Evolutionary conservation across 1,140 invertebrate species (phyloP).

Genomic region (Papilio glaucus): DNA sequence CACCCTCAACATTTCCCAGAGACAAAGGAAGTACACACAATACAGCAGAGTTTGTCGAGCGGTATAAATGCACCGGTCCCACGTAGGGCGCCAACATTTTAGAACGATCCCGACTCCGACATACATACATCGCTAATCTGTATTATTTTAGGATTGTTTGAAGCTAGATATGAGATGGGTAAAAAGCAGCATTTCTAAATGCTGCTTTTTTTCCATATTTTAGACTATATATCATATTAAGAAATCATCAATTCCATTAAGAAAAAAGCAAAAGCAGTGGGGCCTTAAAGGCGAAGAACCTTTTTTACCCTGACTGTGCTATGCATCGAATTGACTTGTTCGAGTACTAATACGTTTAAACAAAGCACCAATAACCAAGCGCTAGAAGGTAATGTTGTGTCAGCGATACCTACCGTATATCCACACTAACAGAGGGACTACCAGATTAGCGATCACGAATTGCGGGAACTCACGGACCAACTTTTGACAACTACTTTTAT

Average conservation of each 20-base stretch:
- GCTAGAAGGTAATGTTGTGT: neutral
- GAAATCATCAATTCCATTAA: no score
- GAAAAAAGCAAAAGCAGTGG: no score
- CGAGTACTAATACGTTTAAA: neutral
- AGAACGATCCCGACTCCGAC: neutral
- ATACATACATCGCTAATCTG: neutral
- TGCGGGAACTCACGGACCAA: no score
- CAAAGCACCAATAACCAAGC: neutral
- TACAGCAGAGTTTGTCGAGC: slow-evolving; percentile 19
- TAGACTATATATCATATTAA: no score
- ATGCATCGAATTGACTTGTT: no score
- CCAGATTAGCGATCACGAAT: slow-evolving; percentile 11
- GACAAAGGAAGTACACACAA: slow-evolving; percentile 33
- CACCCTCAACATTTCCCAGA: neutral
- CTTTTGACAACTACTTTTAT: no score
- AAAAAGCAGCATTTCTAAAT: no score
- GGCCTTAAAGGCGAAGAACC: no score
- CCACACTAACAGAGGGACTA: neutral
- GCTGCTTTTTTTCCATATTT: no score
- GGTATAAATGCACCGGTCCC: slow-evolving; percentile 18
- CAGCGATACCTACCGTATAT: neutral
- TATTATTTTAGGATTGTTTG: neutral
- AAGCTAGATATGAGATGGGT: no score
- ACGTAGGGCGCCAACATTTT: slow-evolving; percentile 31
- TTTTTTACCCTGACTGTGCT: no score